phyloP scores from a whole-genome alignment of 2,888 invertebrate genomes.

The Asteroscopus sphinx region DNA sequence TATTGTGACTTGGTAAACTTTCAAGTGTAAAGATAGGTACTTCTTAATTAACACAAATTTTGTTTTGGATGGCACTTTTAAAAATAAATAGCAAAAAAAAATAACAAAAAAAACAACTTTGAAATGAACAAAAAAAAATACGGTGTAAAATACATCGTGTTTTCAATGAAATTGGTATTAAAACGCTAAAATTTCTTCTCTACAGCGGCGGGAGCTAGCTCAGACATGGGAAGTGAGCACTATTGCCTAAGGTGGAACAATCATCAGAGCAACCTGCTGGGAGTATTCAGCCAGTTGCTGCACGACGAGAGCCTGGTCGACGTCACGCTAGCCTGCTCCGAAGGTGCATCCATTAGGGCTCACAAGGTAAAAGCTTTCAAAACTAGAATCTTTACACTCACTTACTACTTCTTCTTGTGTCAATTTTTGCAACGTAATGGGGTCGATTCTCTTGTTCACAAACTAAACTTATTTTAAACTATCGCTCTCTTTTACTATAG shows the following conservation, averaged over 20 bases:
- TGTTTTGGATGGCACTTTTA: too few species aligned
- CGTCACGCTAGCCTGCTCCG: slow-evolving; percentile 98
- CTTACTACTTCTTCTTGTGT: too few species aligned
- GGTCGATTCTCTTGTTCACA: too few species aligned
- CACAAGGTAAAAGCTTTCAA: slow-evolving; percentile 92
- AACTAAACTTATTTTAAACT: too few species aligned
- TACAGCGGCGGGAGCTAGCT: slow-evolving; percentile 94
- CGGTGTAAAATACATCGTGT: neutral
- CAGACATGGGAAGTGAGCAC: slow-evolving; percentile 99
- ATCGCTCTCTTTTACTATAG: too few species aligned
- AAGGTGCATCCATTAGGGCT: slow-evolving; percentile 98
- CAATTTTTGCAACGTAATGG: too few species aligned
- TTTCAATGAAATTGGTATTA: neutral
- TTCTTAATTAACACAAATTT: too few species aligned
- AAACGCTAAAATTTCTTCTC: slow-evolving; percentile 6
- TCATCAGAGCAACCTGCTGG: slow-evolving; percentile 99
- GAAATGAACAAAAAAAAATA: too few species aligned
- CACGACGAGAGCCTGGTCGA: slow-evolving; percentile 98
- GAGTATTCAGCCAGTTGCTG: slow-evolving; percentile 98
- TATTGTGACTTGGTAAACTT: too few species aligned
- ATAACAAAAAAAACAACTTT: too few species aligned
- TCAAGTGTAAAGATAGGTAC: too few species aligned
- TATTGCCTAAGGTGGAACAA: slow-evolving; percentile 99
- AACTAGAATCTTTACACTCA: slow-evolving; percentile 9
- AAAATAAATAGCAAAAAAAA: too few species aligned